Evolutionary conservation across 2,888 invertebrate genomes (phyloP), one percentile per base, ranked within the genome.

Genomic region (Archips xylosteana): DNA sequence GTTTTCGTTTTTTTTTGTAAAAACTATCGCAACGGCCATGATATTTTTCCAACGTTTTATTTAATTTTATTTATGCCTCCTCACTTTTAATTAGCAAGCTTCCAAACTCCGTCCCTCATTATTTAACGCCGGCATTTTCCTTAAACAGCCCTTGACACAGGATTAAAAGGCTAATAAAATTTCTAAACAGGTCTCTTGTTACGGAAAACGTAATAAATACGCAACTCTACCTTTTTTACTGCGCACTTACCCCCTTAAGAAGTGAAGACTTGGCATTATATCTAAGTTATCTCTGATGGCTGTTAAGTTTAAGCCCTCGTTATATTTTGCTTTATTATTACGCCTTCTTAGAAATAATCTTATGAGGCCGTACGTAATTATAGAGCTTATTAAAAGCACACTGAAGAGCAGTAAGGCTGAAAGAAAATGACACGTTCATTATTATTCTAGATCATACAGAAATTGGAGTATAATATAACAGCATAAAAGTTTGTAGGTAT

Each of bases 11-110:
- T 23, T 23, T 23, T 23, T 23, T 23, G 23, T 1, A 23, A 23
- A 23, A 23, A 23, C 23, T 23, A 23, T 23, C 23, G 23, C 23
- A 23, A 23, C 23, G 23, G 23, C 23, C 23, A 23, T 36, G 0
- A 36, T 36, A 2, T 32, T 32, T 32, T 23, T 12, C 10, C 1
- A 32, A 57, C 15, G 23, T 54, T 54, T 10, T 23, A 15, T 23
- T 54, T 54, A 15, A 57, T 57, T 32, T 57, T 36, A 65, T 36
- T 51, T 49, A n/a, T 65, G 34, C 54, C 42, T 42, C 15, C 34
- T 71, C 67, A 54, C 54, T 39, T 32, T 73, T 78, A 78, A 80
- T 79, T 79, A 78, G 78, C 69, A 49, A 65, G 76, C 71, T 70
- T 78, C 63, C 57, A 68, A 73, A 64, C 59, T n/a, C 67, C 65